These are phyloP conservation scores for Eolophus roseicapilla DNA, from an alignment of 2,113 vertebrate species.

Conservation along the genomic window DNA sequence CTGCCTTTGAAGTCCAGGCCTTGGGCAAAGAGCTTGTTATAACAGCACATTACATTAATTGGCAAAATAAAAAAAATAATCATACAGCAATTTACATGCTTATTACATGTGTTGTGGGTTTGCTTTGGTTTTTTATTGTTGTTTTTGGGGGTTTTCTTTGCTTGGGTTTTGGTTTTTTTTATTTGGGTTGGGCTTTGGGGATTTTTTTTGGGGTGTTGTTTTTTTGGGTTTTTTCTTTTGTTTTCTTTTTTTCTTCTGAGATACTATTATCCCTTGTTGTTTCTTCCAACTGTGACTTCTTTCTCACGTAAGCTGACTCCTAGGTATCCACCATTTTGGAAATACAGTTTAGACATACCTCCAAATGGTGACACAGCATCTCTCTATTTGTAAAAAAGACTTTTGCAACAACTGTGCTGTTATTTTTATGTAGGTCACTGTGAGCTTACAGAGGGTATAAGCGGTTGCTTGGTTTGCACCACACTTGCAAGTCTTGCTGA, in stretches of 20 bases:
- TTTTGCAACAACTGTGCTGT: background rate
- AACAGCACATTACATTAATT: background rate
- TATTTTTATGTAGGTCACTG: background rate
- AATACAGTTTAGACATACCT: background rate
- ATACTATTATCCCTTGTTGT: background rate
- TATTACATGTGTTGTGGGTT: background rate
- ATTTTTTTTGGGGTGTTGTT: too few species aligned
- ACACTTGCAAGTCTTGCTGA: background rate
- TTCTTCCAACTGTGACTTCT: background rate
- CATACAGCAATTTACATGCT: background rate
- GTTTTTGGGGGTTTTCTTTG: background rate
- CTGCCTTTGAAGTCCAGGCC: background rate
- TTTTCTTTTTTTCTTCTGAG: background rate
- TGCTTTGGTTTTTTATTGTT: background rate
- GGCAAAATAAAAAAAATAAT: background rate
- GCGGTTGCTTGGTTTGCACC: accelerated
- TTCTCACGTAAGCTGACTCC: background rate
- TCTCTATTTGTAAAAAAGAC: background rate
- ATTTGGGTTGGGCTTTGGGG: background rate
- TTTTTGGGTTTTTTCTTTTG: accelerated
- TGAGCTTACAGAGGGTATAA: background rate
- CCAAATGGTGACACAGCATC: background rate
- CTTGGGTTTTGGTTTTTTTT: background rate
- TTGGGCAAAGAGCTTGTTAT: background rate
- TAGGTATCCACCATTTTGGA: background rate